A percentile compares a stretch with the other conserved stretches of the same genome.
These are phyloP conservation scores for Malurus melanocephalus DNA, from an alignment of 2,113 vertebrate genomes.

Conservation along the genomic window DNA sequence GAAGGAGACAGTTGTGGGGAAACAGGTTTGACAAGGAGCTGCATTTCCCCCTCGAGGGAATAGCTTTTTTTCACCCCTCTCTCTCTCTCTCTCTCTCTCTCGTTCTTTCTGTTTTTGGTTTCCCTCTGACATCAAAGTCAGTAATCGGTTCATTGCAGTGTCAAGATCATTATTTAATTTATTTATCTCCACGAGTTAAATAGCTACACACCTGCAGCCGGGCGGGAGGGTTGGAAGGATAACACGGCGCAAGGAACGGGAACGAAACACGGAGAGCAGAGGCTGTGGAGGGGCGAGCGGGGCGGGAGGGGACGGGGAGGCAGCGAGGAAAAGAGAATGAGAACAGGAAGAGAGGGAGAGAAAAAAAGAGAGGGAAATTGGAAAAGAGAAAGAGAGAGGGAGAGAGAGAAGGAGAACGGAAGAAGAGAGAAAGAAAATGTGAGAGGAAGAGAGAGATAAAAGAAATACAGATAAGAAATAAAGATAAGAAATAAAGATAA, in stretches of 20 bases:
- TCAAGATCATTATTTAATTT: constrained; percentile 73
- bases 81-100: background rate
- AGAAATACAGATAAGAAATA: background rate
- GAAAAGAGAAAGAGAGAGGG: too few relatives aligned
- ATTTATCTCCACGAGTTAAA: constrained; percentile 50
- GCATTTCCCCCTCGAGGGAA: constrained; percentile 70
- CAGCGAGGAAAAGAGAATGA: background rate
- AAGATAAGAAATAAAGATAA: background rate
- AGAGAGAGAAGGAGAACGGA: background rate
- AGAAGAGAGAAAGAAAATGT: background rate
- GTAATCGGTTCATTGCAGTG: constrained; percentile 79
- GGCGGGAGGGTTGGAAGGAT: background rate
- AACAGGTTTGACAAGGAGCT: constrained; percentile 85
- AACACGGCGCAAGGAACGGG: background rate
- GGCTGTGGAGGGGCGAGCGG: background rate
- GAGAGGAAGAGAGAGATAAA: background rate
- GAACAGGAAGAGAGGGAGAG: background rate
- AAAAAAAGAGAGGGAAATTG: background rate
- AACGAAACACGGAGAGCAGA: background rate
- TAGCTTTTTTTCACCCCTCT: constrained; percentile 27
- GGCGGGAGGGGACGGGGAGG: too few relatives aligned
- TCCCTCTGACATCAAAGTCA: constrained; percentile 80
- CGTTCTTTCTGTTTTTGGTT: constrained; percentile 58
- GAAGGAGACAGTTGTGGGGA: constrained; percentile 80
- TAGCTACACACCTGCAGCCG: constrained; percentile 50